phyloP scores from a whole-genome alignment of 2,797 vertebrate genomes.

The Mus minutoides region DNA sequence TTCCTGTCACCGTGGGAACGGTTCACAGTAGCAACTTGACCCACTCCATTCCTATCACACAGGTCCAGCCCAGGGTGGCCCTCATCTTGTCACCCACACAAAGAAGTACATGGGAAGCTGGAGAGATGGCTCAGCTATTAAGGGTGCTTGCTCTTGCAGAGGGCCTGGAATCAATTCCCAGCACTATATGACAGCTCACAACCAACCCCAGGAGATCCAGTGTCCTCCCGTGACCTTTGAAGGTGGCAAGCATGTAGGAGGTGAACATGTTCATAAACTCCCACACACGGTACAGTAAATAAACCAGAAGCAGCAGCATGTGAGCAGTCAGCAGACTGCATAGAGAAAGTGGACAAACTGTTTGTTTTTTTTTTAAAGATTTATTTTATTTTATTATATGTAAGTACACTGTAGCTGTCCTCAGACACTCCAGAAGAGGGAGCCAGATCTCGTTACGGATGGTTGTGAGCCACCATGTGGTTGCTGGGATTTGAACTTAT shows the following conservation, averaged over 20 bases:
- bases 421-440: too few relatives aligned
- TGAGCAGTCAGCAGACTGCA: background rate
- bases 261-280: background rate
- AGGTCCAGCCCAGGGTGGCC: background rate
- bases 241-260: background rate
- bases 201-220: background rate
- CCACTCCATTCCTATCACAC: background rate
- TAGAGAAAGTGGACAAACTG: background rate
- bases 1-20: background rate
- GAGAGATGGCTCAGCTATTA: background rate
- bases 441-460: too few relatives aligned
- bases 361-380: too few relatives aligned
- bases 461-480: too few relatives aligned
- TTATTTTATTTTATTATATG: too few relatives aligned
- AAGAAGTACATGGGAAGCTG: background rate
- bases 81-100: background rate
- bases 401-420: too few relatives aligned
- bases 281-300: background rate
- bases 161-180: background rate
- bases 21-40: background rate
- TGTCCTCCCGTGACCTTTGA: background rate
- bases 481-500: too few relatives aligned
- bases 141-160: background rate
- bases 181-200: background rate
- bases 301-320: background rate